phyloP scores from a whole-genome alignment of 2,888 invertebrate genomes.

The Sepioteuthis lessoniana region DNA sequence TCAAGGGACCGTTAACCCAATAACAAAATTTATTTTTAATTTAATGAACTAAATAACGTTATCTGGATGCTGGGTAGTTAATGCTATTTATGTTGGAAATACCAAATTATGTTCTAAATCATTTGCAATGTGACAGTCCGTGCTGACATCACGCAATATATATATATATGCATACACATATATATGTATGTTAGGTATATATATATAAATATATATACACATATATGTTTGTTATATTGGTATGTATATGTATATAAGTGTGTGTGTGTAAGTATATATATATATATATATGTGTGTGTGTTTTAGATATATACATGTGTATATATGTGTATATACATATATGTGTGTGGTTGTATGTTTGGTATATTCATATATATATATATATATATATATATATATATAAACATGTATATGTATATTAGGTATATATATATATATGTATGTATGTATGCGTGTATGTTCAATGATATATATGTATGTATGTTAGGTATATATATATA shows the following conservation, averaged over 20 bases:
- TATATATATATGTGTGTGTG: neutral
- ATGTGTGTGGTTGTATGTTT: neutral
- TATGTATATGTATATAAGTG: neutral
- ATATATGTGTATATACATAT: neutral
- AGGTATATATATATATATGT: too few species aligned
- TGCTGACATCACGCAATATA: neutral
- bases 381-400: constrained; percentile 34
- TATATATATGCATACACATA: neutral
- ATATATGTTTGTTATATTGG: neutral
- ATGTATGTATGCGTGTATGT: too few species aligned
- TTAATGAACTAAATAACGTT: too few species aligned
- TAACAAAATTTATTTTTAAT: too few species aligned
- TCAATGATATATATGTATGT: too few species aligned
- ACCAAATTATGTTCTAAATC: too few species aligned
- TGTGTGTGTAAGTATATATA: neutral
- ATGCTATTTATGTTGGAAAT: too few species aligned
- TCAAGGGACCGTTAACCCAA: too few species aligned
- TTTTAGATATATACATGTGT: neutral
- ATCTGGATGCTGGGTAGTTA: too few species aligned
- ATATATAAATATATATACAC: neutral
- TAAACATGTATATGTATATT: neutral
- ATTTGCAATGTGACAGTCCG: too few species aligned
- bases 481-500: too few species aligned
- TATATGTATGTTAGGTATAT: neutral
- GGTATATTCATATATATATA: neutral